Evolutionary conservation across 1,140 invertebrate genomes (phyloP).

Genomic region (Plectrocnemia conspersa): DNA sequence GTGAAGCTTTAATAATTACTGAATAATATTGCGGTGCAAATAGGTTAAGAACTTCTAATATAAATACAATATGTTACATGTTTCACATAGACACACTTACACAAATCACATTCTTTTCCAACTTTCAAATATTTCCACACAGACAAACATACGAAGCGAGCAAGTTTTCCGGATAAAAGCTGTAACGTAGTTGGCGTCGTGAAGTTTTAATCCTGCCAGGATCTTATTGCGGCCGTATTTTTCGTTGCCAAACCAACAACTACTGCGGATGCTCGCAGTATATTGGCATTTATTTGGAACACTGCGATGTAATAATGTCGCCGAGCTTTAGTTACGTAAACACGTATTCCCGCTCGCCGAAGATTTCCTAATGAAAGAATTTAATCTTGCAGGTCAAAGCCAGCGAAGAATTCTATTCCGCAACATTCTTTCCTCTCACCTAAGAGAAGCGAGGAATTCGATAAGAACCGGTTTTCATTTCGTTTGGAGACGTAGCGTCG

Average conservation of each 20-base stretch:
- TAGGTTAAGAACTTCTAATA: too few relatives aligned
- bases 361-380: conserved; percentile 10
- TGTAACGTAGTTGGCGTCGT: background rate
- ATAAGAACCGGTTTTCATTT: background rate
- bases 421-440: conserved; percentile 3
- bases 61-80: too few relatives aligned
- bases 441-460: background rate
- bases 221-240: conserved; percentile 9
- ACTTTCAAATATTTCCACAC: too few relatives aligned
- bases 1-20: too few relatives aligned
- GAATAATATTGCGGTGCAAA: too few relatives aligned
- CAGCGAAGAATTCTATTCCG: background rate
- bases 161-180: too few relatives aligned
- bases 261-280: background rate
- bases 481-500: background rate
- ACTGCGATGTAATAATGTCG: conserved; percentile 4
- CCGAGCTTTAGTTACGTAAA: background rate
- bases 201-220: conserved; percentile 6
- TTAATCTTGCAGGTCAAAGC: background rate
- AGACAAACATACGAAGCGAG: too few relatives aligned
- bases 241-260: background rate
- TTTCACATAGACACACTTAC: too few relatives aligned
- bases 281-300: background rate
- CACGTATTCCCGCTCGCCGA: background rate
- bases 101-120: too few relatives aligned